These are phyloP conservation scores for Calliscelio sp. DNA, from an alignment of 2,888 invertebrate genomes.

Conservation along the genomic window DNA sequence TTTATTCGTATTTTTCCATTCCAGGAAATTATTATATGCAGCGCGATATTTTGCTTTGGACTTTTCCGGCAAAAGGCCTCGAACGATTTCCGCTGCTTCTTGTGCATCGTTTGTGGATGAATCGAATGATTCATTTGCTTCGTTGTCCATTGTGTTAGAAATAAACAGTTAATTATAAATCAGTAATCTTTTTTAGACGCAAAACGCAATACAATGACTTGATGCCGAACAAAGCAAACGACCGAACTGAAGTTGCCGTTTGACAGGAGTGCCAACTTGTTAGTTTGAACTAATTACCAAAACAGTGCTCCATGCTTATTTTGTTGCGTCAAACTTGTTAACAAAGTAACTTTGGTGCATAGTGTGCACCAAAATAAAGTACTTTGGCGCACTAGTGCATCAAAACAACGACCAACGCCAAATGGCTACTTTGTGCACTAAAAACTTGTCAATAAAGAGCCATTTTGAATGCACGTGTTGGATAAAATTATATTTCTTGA, in stretches of 20 bases:
- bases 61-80: slow-evolving; percentile 10
- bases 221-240: neutral
- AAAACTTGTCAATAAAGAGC: slow-evolving; percentile 8
- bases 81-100: slow-evolving; percentile 3
- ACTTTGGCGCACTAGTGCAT: no score
- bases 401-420: neutral
- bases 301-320: neutral
- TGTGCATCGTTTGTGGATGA: slow-evolving; percentile 20
- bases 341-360: slow-evolving; percentile 1
- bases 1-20: slow-evolving; percentile 19
- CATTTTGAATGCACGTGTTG: neutral
- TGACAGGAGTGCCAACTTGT: slow-evolving; percentile 8
- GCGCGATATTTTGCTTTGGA: slow-evolving; percentile 10
- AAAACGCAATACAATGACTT: no score
- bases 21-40: slow-evolving; percentile 20
- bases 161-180: neutral
- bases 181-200: no score
- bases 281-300: neutral
- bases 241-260: slow-evolving; percentile 20
- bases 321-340: neutral
- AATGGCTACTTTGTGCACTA: slow-evolving; percentile 18
- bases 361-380: neutral
- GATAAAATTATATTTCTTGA: no score
- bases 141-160: neutral
- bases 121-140: neutral